Evolutionary conservation across 2,888 invertebrate genomes (phyloP), one percentile per base, ranked within the genome.

Genomic region (Drosophila borborema): DNA sequence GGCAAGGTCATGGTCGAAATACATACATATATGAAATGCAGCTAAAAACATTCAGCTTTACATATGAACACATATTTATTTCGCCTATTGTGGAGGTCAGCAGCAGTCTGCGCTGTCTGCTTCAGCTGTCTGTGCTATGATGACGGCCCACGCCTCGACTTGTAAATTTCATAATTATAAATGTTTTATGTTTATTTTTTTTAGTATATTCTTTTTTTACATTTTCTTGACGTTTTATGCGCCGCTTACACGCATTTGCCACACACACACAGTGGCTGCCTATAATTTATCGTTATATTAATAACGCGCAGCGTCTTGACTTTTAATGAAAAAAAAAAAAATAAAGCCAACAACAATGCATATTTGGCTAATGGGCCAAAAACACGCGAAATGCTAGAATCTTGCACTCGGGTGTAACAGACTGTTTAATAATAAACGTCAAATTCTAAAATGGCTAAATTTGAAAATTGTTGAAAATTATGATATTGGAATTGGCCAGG

Each of bases 271-370:
- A 28, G 70, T 67, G 31, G 51, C 58, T 45, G 62, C 46, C 61
- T 61, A 53, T 78, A 76, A 87, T 80, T 74, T 87, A 87, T 82
- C 81, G 51, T 86, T 70, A 72, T 79, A 87, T 75, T 84, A 84
- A 86, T 86, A 73, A 84, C 70, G 65, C 66, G 61, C 74, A 65
- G 41, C 64, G 65, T 81, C 74, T 86, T 74, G 74, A 49, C 64
- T 67, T 67, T 72, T 34, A 77, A 74, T 54, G 31, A 6, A 28
- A 28, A 28, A 28, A 20, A 20, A 20, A 0, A 28, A 28, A 5
- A 28, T n/a, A n/a, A n/a, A 5, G 28, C 18, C 51, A 67, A 63
- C 63, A 69, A 62, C 63, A 62, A 64, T 51, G 60, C 59, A 63
- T 43, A 73, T 78, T 80, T 70, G 48, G 53, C 81, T 84, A 81